These are phyloP conservation scores for Liolophura sinensis DNA, from an alignment of 1,140 invertebrate genomes.

Conservation along the genomic window DNA sequence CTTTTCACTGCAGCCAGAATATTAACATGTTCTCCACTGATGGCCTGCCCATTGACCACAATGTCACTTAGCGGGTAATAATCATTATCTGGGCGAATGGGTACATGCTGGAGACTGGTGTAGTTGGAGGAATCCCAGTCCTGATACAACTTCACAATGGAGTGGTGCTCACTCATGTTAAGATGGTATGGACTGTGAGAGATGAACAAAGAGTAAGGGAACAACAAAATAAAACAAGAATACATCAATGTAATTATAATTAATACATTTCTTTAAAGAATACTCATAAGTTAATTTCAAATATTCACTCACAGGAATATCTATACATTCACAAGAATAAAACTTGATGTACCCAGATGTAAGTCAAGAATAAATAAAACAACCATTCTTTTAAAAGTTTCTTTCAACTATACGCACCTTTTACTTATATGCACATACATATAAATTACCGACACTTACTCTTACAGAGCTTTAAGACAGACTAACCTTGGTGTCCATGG, in stretches of 20 bases:
- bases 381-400: too few relatives aligned
- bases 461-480: neutral
- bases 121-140: slow-evolving; percentile 33
- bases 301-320: neutral
- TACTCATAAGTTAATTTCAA: neutral
- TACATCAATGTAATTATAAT: slow-evolving; percentile 5
- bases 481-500: slow-evolving; percentile 48
- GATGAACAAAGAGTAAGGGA: neutral
- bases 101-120: slow-evolving; percentile 30
- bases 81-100: slow-evolving; percentile 47
- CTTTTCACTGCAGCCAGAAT: slow-evolving; percentile 44
- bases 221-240: slow-evolving; percentile 1
- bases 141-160: slow-evolving; percentile 32
- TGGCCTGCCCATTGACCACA: slow-evolving; percentile 41
- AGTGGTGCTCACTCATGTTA: slow-evolving; percentile 46
- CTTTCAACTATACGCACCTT: too few relatives aligned
- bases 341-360: too few relatives aligned
- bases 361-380: too few relatives aligned
- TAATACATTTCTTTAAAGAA: neutral
- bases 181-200: slow-evolving; percentile 42
- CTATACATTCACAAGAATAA: neutral
- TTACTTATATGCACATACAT: too few relatives aligned
- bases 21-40: slow-evolving; percentile 49
- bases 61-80: slow-evolving; percentile 53
- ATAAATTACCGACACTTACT: too few relatives aligned